Evolutionary conservation across 2,113 vertebrate genomes (phyloP).

Genomic region (Gambusia holbrooki): DNA sequence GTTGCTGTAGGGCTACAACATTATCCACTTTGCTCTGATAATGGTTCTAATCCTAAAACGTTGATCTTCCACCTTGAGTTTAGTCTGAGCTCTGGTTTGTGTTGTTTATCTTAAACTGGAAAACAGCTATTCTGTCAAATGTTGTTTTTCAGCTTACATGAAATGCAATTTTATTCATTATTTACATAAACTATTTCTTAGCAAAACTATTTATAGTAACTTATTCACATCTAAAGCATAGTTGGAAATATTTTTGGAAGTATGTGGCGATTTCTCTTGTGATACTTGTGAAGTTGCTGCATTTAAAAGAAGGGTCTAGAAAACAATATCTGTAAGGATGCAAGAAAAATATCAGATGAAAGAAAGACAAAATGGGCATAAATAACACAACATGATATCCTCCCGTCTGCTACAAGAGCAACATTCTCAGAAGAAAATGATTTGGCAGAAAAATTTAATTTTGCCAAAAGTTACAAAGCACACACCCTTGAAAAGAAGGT

Average conservation of each 20-base stretch:
- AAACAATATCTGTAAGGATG: neutral
- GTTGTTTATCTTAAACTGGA: too few species aligned
- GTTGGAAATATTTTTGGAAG: neutral
- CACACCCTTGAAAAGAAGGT: slow-evolving; percentile 2
- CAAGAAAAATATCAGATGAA: neutral
- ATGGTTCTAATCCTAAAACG: too few species aligned
- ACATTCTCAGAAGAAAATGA: slow-evolving; percentile 27
- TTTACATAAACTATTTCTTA: too few species aligned
- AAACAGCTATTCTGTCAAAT: too few species aligned
- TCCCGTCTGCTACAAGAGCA: neutral
- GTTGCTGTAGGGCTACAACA: neutral
- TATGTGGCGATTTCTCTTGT: neutral
- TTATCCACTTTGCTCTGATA: too few species aligned
- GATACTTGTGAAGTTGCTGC: neutral
- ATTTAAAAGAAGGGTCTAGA: neutral
- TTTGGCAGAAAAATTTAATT: slow-evolving; percentile 25
- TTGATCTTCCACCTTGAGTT: too few species aligned
- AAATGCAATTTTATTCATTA: too few species aligned
- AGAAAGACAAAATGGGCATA: neutral
- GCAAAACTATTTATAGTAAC: too few species aligned
- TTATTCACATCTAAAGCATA: neutral
- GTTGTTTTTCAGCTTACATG: too few species aligned
- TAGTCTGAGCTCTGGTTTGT: too few species aligned
- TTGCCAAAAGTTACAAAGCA: slow-evolving; percentile 14
- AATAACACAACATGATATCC: neutral